phyloP scores from a whole-genome alignment of 2,797 vertebrate species.

The Oreochromis mossambicus region DNA sequence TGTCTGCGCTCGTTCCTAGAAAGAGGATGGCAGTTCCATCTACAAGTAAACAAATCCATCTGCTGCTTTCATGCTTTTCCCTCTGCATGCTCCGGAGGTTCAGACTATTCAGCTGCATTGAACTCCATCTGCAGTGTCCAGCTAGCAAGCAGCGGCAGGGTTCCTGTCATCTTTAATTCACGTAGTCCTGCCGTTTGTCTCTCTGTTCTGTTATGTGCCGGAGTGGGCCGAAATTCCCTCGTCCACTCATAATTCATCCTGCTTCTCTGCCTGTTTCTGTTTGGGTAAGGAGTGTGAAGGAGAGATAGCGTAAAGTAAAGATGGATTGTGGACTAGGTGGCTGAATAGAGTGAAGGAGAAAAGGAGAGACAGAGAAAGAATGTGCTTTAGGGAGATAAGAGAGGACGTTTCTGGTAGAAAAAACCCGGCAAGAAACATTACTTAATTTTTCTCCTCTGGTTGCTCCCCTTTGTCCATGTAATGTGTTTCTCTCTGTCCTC shows the following conservation, averaged over 20 bases:
- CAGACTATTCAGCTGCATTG: background rate
- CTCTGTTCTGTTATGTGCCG: constrained; percentile 4
- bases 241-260: constrained; percentile 36
- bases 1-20: background rate
- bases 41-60: constrained; percentile 41
- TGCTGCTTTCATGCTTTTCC: constrained; percentile 4
- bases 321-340: background rate
- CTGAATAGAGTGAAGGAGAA: background rate
- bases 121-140: background rate
- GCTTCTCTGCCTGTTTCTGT: background rate
- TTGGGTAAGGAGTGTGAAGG: constrained; percentile 9
- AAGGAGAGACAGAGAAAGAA: background rate
- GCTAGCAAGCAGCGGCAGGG: constrained; percentile 1
- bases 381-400: background rate
- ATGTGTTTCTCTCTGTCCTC: constrained; percentile 25
- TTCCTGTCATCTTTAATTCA: constrained; percentile 57
- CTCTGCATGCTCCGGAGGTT: background rate
- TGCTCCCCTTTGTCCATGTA: background rate
- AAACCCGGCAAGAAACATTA: constrained; percentile 1
- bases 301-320: background rate
- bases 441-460: background rate
- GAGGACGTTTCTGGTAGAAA: background rate
- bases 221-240: constrained; percentile 24
- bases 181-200: constrained; percentile 25
- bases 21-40: background rate